Base-by-base conservation (phyloP, 2,888 invertebrate genomes). In the Octonoba sinensis region DNA sequence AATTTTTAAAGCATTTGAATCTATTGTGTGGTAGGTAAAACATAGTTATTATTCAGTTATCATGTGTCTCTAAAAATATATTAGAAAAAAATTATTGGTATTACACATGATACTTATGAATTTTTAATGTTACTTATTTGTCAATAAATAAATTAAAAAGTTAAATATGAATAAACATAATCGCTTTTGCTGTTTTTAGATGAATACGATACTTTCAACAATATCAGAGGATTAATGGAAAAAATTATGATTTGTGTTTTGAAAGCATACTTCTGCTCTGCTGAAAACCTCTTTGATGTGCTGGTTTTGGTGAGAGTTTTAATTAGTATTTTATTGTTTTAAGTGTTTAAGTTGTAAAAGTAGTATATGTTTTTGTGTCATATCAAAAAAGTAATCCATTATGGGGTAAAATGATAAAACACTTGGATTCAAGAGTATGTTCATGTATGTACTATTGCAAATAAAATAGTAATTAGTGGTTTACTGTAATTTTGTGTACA, bases 181-280 rank as follows among this genome's bases (percentile, higher is more conserved):
- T n/a, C n/a, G n/a, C 20, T 36, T 59, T n/a, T 69, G 44, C n/a
- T 51, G 3, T 67, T 64, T 73, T 69, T n/a, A 81, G 79, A 64
- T 69, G 60, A 62, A 47, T 73, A 73, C 64, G 69, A 81, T 36
- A 57, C 79, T 46, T 81, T 69, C 49, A 73, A 73, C 1, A 81
- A 81, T 67, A 47, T 73, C 3, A 81, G 60, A 47, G 73, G 79
- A 8, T 36, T 73, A 13, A 81, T 81, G 79, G 79, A 81, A 47
- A 81, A 81, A 56, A 62, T 81, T 20, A 62, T 81, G 73, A 73
- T 81, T 36, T 73, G 73, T 47, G 57, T 73, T 56, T 57, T 81
- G 20, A 81, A 81, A 46, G 56, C 73, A 46, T 81, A 81, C 57
- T 81, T 73, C 64, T 56, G 74, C 4, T 67, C 79, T 27, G 56